These are phyloP conservation scores for Phycodurus eques DNA, from an alignment of 2,113 vertebrate genomes.

Conservation along the genomic window DNA sequence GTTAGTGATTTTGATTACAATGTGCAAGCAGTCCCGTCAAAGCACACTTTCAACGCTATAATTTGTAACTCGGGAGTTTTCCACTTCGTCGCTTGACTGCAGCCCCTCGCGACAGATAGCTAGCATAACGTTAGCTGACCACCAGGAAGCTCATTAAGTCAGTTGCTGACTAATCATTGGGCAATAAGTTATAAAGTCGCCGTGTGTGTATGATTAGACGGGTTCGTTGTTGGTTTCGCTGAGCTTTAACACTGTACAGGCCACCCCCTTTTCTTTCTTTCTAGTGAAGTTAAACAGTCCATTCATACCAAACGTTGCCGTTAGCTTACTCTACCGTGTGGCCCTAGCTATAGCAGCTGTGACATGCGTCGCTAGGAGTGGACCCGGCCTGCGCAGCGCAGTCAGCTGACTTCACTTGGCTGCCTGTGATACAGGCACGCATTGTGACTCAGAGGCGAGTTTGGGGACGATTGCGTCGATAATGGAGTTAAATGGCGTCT, in stretches of 20 bases:
- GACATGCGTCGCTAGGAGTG: slow-evolving; percentile 60
- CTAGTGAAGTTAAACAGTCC: slow-evolving; percentile 4
- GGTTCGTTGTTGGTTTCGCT: not conserved
- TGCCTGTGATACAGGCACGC: slow-evolving; percentile 46
- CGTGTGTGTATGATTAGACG: not conserved
- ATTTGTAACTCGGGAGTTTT: not conserved
- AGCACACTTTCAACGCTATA: not conserved
- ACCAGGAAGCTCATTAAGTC: slow-evolving; percentile 61
- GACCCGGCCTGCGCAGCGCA: slow-evolving; percentile 57
- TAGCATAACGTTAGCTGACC: slow-evolving; percentile 35
- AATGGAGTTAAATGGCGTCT: not conserved
- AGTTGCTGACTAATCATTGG: slow-evolving; percentile 74
- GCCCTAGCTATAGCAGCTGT: slow-evolving; percentile 38
- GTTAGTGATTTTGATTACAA: not conserved
- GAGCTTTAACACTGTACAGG: not conserved
- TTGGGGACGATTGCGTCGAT: not conserved
- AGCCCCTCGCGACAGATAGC: not conserved
- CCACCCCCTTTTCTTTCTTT: not conserved
- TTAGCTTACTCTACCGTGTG: slow-evolving; percentile 44
- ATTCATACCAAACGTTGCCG: slow-evolving; percentile 24
- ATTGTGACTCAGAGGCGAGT: slow-evolving; percentile 49
- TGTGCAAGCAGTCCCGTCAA: not conserved
- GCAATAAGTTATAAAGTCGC: slow-evolving; percentile 19
- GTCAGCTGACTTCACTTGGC: slow-evolving; percentile 61
- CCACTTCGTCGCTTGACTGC: slow-evolving; percentile 4